These are phyloP conservation scores for Rhinolophus sinicus DNA, from an alignment of 2,113 vertebrate genomes.

Conservation along the genomic window DNA sequence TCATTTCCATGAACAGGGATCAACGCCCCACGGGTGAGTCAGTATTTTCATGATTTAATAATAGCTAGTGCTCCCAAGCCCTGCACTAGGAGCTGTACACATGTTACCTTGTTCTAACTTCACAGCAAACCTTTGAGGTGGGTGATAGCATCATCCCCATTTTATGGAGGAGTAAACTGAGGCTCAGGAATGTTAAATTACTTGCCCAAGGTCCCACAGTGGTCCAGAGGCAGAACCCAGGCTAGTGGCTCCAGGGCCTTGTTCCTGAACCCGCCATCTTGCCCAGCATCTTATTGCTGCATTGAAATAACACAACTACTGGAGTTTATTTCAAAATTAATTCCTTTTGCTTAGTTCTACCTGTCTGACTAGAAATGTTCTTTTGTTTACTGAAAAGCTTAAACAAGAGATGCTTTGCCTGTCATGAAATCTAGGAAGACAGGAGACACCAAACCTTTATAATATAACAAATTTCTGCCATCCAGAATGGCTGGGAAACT, in stretches of 20 bases:
- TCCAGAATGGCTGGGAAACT: background rate
- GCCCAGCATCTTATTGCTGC: background rate
- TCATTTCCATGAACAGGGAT: background rate
- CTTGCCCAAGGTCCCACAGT: background rate
- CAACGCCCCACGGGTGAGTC: background rate
- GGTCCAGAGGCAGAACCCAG: background rate
- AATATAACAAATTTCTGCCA: background rate
- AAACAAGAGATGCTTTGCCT: too few species aligned
- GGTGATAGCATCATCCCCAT: background rate
- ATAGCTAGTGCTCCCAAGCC: background rate
- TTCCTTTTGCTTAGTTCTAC: too few species aligned
- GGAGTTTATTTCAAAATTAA: background rate
- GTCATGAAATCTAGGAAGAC: background rate
- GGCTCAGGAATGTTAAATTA: background rate
- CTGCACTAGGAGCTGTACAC: background rate
- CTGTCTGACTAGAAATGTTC: background rate
- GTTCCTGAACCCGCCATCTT: too few species aligned
- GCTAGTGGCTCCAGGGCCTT: background rate
- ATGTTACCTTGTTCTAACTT: background rate
- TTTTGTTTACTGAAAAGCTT: background rate
- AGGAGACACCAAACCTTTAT: background rate
- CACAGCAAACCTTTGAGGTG: background rate
- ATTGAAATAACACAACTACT: background rate
- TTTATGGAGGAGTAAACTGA: background rate
- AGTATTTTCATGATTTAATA: background rate